Percentiles rank a stretch among this genome's conserved stretches.
Evolutionary conservation across 1,140 invertebrate genomes (phyloP).

Genomic region (Choristoneura fumiferana): DNA sequence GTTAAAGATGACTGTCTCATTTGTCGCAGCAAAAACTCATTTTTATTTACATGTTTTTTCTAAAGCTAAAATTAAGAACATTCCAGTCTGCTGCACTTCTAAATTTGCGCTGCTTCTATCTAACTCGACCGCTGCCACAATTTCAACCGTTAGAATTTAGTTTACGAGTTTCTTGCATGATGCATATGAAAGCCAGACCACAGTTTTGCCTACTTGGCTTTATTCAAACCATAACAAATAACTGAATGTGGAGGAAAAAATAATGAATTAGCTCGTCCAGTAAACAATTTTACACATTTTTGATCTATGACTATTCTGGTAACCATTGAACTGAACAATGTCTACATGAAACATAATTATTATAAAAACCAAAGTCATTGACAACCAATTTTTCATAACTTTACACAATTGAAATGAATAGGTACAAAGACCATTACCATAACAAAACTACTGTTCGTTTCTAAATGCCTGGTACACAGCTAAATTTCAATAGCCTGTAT

Average conservation of each 20-base stretch:
- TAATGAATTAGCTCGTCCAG: no score
- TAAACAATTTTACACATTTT: no score
- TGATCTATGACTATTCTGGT: no score
- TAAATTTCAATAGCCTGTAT: slow-evolving; percentile 7
- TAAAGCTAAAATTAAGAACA: neutral
- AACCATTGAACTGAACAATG: no score
- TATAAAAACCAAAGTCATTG: no score
- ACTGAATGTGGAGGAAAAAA: no score
- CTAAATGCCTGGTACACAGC: neutral
- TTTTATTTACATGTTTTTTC: no score
- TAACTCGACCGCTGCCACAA: neutral
- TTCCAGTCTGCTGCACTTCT: slow-evolving; percentile 3
- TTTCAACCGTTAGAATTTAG: neutral
- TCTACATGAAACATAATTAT: no score
- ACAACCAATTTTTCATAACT: neutral
- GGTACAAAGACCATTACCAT: slow-evolving; percentile 6
- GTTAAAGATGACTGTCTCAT: no score
- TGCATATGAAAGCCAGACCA: neutral
- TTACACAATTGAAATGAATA: neutral
- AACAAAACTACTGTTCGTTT: slow-evolving; percentile 4
- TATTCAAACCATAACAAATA: no score
- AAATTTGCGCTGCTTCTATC: neutral
- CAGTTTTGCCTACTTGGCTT: neutral
- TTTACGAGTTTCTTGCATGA: neutral
- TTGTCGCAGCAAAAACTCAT: no score